Conservation (phyloP, 2,797 vertebrate species). For the Dendrocincla tyrannina region DNA sequence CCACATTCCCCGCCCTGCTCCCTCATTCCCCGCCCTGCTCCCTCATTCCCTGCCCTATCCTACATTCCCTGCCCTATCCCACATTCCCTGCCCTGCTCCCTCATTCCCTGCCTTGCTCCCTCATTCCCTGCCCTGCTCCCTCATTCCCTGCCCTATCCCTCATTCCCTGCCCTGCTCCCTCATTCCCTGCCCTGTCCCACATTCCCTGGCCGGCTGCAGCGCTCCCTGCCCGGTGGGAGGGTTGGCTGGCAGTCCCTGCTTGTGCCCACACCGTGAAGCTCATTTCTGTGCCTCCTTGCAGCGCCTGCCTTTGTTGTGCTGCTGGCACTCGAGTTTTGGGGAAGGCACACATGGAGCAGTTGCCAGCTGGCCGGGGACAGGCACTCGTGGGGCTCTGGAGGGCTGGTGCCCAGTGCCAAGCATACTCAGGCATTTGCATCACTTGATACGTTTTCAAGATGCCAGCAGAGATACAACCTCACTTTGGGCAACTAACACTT, state of each 20-base stretch:
- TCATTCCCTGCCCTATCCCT: no score
- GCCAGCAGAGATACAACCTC: not conserved
- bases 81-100: accelerated
- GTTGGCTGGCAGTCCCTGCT: not conserved
- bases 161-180: not conserved
- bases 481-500: accelerated
- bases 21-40: not conserved
- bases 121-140: accelerated
- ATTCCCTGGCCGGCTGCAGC: not conserved
- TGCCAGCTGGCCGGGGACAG: not conserved
- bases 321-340: not conserved
- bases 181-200: not conserved
- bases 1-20: no score
- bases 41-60: not conserved
- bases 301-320: not conserved
- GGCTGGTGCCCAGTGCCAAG: not conserved
- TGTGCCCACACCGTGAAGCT: not conserved
- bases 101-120: accelerated
- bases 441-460: not conserved
- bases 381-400: not conserved
- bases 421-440: not conserved
- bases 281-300: not conserved
- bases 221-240: not conserved
- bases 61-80: not conserved
- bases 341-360: not conserved